Percentiles rank a stretch among this genome's conserved stretches.
These are phyloP conservation scores for Paracentrotus lividus DNA, from an alignment of 53 echinoderm and acorn worm species.

Conservation along the genomic window DNA sequence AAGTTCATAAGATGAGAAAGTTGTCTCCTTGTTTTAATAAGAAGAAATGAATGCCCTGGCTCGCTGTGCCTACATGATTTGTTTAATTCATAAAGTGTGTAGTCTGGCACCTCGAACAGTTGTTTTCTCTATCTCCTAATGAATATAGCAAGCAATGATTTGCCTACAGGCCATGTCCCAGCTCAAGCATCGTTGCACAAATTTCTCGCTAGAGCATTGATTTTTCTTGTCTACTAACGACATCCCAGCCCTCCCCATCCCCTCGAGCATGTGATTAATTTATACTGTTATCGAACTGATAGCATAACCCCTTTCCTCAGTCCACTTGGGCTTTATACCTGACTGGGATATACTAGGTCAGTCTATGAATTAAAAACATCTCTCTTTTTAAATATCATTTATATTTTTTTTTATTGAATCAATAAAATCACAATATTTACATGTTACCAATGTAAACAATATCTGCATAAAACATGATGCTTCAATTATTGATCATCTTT, in stretches of 20 bases:
- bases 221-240: constrained; percentile 35
- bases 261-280: constrained; percentile 10
- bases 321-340: no score
- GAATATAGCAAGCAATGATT: background rate
- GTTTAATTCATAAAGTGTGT: constrained; percentile 71
- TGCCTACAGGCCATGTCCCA: constrained; percentile 4
- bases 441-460: no score
- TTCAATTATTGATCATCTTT: no score
- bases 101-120: constrained; percentile 59
- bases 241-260: constrained; percentile 5
- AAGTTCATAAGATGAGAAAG: background rate
- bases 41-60: background rate
- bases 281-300: background rate
- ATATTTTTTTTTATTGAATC: no score
- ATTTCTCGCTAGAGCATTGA: constrained; percentile 60
- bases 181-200: constrained; percentile 61
- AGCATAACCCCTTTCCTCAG: no score
- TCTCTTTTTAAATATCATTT: no score
- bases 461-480: no score
- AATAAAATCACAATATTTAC: no score
- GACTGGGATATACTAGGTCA: no score
- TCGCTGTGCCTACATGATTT: constrained; percentile 55
- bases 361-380: no score
- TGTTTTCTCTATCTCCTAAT: constrained; percentile 21
- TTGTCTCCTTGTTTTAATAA: background rate